These are phyloP conservation scores for Epinephelus fuscoguttatus DNA, from an alignment of 2,113 vertebrate species.

Conservation along the genomic window DNA sequence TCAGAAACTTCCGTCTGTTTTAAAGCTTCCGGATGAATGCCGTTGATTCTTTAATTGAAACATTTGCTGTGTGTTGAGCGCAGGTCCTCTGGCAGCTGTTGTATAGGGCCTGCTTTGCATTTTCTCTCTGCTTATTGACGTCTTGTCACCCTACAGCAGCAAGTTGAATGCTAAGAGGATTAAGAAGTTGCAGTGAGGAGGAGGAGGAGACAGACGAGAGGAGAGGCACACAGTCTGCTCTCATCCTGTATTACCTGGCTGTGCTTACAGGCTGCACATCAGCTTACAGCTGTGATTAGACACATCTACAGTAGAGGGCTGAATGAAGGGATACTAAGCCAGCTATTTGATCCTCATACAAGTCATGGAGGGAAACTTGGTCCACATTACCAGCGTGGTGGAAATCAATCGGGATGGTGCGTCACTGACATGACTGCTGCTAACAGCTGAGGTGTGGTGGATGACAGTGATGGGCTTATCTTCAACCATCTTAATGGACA, in stretches of 20 bases:
- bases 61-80: constrained; percentile 30
- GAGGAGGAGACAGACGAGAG: constrained; percentile 18
- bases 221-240: constrained; percentile 17
- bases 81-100: constrained; percentile 24
- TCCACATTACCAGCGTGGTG: neutral
- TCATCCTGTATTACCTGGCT: constrained; percentile 37
- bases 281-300: constrained; percentile 36
- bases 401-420: neutral
- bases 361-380: neutral
- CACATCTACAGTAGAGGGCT: constrained; percentile 9
- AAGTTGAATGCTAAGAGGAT: constrained; percentile 63
- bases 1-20: constrained; percentile 38
- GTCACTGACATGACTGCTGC: no score
- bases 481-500: neutral
- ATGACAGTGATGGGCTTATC: neutral
- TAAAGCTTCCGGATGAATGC: constrained; percentile 32
- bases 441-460: neutral
- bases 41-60: constrained; percentile 37
- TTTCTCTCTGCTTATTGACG: constrained; percentile 59
- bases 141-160: constrained; percentile 23
- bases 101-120: constrained; percentile 20
- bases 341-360: constrained; percentile 15
- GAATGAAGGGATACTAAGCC: constrained; percentile 9
- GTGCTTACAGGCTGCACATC: constrained; percentile 8
- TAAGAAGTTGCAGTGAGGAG: constrained; percentile 39